These are phyloP conservation scores for Bergia puertoricense DNA, from an alignment of 92 coral and sea anemone genomes.

Conservation along the genomic window DNA sequence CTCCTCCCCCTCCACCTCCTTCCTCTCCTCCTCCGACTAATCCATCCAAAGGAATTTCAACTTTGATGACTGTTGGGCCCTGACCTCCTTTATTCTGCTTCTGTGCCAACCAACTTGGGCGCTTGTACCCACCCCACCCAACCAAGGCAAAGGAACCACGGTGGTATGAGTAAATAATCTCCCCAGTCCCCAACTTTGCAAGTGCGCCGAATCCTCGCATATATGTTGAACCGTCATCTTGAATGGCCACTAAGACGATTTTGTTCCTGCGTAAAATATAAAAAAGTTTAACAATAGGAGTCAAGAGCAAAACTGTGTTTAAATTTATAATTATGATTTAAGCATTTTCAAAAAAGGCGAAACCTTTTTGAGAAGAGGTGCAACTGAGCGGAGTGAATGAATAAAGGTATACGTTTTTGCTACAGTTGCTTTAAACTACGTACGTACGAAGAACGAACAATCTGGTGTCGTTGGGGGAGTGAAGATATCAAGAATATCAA, in stretches of 20 bases:
- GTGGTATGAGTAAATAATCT: background rate
- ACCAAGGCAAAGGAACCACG: background rate
- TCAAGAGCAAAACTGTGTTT: background rate
- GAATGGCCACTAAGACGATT: background rate
- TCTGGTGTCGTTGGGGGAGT: background rate
- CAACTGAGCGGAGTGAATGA: background rate
- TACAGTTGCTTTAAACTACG: background rate
- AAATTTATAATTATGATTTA: no score
- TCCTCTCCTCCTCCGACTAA: background rate
- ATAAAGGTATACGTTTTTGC: no score
- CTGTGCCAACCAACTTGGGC: background rate
- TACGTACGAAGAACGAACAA: background rate
- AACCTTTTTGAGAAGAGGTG: background rate
- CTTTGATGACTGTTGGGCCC: background rate
- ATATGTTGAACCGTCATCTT: conserved; percentile 1
- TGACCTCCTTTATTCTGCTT: background rate
- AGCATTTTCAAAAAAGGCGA: background rate
- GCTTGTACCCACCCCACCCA: conserved; percentile 4
- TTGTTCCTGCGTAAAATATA: background rate
- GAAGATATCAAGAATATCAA: background rate
- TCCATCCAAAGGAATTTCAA: conserved; percentile 4
- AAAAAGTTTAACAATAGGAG: background rate
- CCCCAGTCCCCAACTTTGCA: background rate
- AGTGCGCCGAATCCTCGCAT: background rate
- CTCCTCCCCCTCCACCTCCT: background rate